phyloP scores from a whole-genome alignment of 2,797 vertebrate genomes.

The Cossypha niveicapilla region DNA sequence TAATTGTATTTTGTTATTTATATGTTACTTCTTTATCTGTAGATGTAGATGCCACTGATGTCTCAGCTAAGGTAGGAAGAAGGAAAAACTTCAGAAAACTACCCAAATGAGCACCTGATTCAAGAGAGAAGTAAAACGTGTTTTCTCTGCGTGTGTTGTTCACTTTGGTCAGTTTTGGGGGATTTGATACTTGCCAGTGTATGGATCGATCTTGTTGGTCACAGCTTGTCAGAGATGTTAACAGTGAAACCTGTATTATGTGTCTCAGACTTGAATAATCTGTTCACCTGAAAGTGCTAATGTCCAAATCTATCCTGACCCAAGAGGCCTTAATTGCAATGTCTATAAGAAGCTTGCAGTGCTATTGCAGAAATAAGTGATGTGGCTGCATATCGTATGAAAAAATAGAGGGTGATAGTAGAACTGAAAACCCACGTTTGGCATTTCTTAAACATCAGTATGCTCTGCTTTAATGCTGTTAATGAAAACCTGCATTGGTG shows the following conservation, averaged over 20 bases:
- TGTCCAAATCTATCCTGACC: neutral
- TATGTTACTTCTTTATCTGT: neutral
- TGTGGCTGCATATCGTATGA: neutral
- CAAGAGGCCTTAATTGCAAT: neutral
- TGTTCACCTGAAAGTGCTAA: neutral
- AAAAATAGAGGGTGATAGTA: rapidly evolving
- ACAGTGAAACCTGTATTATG: rapidly evolving
- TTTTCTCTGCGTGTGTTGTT: neutral
- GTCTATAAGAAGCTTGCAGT: neutral
- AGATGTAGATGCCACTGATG: neutral
- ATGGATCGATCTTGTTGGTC: neutral
- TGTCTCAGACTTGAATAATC: neutral
- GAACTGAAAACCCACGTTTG: neutral
- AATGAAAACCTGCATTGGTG: neutral
- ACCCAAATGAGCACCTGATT: neutral
- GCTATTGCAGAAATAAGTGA: neutral
- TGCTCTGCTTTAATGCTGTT: neutral
- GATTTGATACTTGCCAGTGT: neutral
- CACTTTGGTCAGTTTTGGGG: neutral
- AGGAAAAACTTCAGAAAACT: neutral
- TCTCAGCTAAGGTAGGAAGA: neutral
- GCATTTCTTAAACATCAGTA: neutral
- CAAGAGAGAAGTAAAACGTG: neutral
- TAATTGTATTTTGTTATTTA: neutral
- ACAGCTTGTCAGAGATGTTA: neutral